phyloP scores from a whole-genome alignment of 2,888 invertebrate genomes.

The Morpho helenor region DNA sequence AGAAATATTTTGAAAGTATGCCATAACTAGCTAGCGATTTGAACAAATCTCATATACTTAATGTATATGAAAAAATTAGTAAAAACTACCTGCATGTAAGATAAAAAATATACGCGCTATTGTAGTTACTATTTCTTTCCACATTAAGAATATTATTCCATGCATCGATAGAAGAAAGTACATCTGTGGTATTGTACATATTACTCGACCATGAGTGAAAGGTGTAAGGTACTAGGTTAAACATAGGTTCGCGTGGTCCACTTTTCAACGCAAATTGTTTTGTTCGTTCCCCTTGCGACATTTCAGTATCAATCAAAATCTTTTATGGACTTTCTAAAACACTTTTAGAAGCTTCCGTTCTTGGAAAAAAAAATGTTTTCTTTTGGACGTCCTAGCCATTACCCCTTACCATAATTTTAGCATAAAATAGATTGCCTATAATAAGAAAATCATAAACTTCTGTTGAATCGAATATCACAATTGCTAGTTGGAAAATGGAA shows the following conservation, averaged over 20 bases:
- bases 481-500: too few species aligned
- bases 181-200: conserved; percentile 9
- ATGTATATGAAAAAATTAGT: conserved; percentile 30
- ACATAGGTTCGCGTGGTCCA: conserved; percentile 17
- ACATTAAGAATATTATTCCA: neutral
- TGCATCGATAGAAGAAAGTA: neutral
- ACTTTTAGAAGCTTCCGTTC: too few species aligned
- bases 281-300: conserved; percentile 6
- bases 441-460: too few species aligned
- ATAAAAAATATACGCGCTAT: neutral
- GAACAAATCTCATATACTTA: conserved; percentile 12
- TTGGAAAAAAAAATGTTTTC: too few species aligned
- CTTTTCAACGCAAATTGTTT: conserved; percentile 20
- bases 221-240: conserved; percentile 29
- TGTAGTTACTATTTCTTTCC: neutral
- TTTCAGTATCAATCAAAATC: conserved; percentile 13
- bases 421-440: too few species aligned
- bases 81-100: conserved; percentile 24
- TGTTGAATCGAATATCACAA: too few species aligned
- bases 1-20: conserved; percentile 42
- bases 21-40: conserved; percentile 47
- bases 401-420: too few species aligned
- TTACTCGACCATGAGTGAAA: conserved; percentile 45
- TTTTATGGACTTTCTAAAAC: conserved; percentile 7
- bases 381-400: neutral